Evolutionary conservation across 2,113 vertebrate species (phyloP).

Genomic region (Pandion haliaetus): DNA sequence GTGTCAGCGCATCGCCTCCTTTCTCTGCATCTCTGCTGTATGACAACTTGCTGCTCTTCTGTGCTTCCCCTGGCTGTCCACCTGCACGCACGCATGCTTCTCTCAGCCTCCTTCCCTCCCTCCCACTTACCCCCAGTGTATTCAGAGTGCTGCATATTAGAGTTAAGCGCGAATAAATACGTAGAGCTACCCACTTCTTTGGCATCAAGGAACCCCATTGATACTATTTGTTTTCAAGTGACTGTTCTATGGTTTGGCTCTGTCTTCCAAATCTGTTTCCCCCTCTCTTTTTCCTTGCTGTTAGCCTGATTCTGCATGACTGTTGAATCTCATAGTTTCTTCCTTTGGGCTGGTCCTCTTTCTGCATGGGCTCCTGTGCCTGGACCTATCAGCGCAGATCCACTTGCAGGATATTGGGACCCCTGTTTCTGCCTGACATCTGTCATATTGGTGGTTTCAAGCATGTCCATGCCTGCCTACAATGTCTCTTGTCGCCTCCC

Average conservation of each 20-base stretch:
- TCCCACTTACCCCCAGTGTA: background rate
- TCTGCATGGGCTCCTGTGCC: background rate
- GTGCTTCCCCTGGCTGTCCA: background rate
- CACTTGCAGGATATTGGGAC: background rate
- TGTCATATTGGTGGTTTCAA: background rate
- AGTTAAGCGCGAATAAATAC: background rate
- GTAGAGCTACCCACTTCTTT: background rate
- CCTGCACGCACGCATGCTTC: rapidly evolving
- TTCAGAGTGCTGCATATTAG: background rate
- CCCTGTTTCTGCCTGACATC: background rate
- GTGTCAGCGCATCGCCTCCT: background rate
- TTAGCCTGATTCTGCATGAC: background rate
- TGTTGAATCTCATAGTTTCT: background rate
- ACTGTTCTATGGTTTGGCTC: background rate
- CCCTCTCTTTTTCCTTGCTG: background rate
- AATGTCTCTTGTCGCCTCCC: background rate
- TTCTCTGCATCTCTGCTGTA: background rate
- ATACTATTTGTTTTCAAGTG: background rate
- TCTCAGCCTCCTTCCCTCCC: background rate
- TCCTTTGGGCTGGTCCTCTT: background rate
- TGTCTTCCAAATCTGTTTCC: background rate
- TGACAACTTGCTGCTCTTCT: background rate
- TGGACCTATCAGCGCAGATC: background rate
- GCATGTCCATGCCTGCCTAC: background rate
- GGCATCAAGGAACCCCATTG: background rate